These are phyloP conservation scores for Ophioninae sp. DNA, from an alignment of 2,888 invertebrate genomes.

Conservation along the genomic window DNA sequence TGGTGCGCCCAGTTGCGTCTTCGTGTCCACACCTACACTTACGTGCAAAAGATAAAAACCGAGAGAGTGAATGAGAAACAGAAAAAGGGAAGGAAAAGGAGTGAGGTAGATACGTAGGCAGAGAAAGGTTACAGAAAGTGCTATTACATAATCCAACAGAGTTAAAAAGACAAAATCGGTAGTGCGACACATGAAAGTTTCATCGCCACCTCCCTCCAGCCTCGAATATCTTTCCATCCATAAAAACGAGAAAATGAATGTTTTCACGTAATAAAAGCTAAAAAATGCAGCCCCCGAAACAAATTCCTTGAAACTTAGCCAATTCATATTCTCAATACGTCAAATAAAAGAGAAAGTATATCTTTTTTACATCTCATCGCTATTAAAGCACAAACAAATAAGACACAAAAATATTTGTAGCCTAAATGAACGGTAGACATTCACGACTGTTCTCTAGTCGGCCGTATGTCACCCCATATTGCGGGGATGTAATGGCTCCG, in stretches of 20 bases:
- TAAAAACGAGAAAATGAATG: constrained; percentile 11
- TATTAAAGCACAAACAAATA: too few relatives aligned
- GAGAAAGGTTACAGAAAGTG: constrained; percentile 72
- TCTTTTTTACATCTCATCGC: too few relatives aligned
- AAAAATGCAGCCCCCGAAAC: too few relatives aligned
- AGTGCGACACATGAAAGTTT: constrained; percentile 33
- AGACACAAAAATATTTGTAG: too few relatives aligned
- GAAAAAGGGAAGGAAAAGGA: too few relatives aligned
- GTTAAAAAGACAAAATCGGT: constrained; percentile 34
- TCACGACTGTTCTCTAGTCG: too few relatives aligned
- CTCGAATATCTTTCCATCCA: constrained; percentile 21
- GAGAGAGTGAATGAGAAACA: constrained; percentile 2
- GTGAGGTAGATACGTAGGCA: neutral
- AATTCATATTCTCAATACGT: too few relatives aligned
- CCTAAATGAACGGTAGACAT: too few relatives aligned
- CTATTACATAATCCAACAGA: constrained; percentile 68
- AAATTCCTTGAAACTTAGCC: too few relatives aligned
- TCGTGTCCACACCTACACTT: constrained; percentile 57
- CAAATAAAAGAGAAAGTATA: too few relatives aligned
- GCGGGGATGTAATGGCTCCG: too few relatives aligned
- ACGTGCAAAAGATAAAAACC: neutral
- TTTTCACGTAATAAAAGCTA: neutral
- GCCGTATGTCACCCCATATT: neutral
- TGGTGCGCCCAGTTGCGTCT: constrained; percentile 38
- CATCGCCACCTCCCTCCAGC: constrained; percentile 19